A percentile compares a stretch with the other conserved stretches of the same genome.
Conservation (phyloP, 1,140 invertebrate genomes). For the Rhizoglyphus robini region DNA sequence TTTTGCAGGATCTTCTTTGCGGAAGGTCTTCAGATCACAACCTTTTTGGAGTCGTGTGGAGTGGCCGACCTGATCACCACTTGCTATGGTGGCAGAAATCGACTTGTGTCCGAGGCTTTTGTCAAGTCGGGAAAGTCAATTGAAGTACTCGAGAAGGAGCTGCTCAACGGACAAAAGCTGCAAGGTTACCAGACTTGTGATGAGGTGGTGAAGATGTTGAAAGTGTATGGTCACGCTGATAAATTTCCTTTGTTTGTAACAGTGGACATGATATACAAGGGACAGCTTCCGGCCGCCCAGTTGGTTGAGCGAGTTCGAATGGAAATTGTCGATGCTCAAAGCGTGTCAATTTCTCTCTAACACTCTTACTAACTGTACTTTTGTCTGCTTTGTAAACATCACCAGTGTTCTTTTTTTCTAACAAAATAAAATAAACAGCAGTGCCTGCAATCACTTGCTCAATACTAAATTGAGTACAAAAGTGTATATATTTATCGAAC, state of each 20-base stretch:
- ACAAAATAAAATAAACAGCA: too few species aligned
- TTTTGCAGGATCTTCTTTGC: constrained; percentile 88
- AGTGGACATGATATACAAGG: constrained; percentile 77
- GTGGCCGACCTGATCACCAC: constrained; percentile 98
- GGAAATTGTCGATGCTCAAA: constrained; percentile 92
- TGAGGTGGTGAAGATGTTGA: constrained; percentile 80
- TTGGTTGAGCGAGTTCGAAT: constrained; percentile 81
- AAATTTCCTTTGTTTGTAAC: too few species aligned
- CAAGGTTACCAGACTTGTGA: constrained; percentile 94
- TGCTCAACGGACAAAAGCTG: too few species aligned
- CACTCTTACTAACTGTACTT: too few species aligned
- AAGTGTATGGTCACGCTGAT: constrained; percentile 67
- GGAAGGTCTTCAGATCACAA: constrained; percentile 50
- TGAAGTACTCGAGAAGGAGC: constrained; percentile 81
- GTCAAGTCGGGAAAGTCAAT: constrained; percentile 84
- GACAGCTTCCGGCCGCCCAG: constrained; percentile 57
- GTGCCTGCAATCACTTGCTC: too few species aligned
- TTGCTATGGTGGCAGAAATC: constrained; percentile 92
- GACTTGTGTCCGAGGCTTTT: constrained; percentile 86
- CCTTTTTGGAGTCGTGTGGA: constrained; percentile 97
- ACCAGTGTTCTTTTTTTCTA: too few species aligned
- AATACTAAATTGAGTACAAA: too few species aligned
- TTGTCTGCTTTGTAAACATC: too few species aligned
- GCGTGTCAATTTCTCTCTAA: too few species aligned
- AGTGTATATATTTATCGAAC: too few species aligned